Evolutionary conservation across 2,888 invertebrate species (phyloP).

Genomic region (Ypsolopha sequella): DNA sequence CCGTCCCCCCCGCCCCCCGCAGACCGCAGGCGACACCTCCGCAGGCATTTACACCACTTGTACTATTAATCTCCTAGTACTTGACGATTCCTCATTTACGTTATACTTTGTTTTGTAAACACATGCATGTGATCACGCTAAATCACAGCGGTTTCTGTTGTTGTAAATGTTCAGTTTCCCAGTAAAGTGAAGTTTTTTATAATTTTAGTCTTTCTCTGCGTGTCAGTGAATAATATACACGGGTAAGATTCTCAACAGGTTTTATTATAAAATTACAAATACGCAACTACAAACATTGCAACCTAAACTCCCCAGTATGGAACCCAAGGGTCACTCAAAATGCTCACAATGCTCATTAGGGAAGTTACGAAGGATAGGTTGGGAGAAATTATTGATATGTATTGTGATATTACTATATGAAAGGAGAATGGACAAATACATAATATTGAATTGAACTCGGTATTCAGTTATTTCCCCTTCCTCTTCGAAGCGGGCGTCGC

Average conservation of each 20-base stretch:
- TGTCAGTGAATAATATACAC: slow-evolving; percentile 3
- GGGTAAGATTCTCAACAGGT: slow-evolving; percentile 14
- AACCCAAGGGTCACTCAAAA: slow-evolving; percentile 14
- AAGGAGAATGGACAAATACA: slow-evolving; percentile 60
- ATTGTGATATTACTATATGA: slow-evolving; percentile 65
- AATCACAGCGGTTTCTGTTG: slow-evolving; percentile 14
- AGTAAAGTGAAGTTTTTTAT: slow-evolving; percentile 11
- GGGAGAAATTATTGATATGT: slow-evolving; percentile 42
- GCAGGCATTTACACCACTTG: background rate
- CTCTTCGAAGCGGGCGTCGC: slow-evolving; percentile 60
- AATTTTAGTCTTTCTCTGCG: slow-evolving; percentile 13
- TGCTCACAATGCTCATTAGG: slow-evolving; percentile 9
- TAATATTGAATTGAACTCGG: slow-evolving; percentile 48
- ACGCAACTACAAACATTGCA: slow-evolving; percentile 36
- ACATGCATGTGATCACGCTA: background rate
- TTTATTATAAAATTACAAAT: slow-evolving; percentile 58
- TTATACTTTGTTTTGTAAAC: background rate
- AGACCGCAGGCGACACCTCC: background rate
- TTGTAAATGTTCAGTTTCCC: slow-evolving; percentile 33
- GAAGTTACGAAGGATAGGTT: background rate
- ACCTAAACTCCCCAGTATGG: slow-evolving; percentile 24
- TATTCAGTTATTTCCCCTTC: slow-evolving; percentile 64
- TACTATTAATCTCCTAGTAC: background rate
- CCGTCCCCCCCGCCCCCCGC: slow-evolving; percentile 1
- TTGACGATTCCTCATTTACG: background rate